Evolutionary conservation across 30 jellyfish, hydroid and myxozoan genomes (phyloP).

Genomic region (Chironex yamaguchii): DNA sequence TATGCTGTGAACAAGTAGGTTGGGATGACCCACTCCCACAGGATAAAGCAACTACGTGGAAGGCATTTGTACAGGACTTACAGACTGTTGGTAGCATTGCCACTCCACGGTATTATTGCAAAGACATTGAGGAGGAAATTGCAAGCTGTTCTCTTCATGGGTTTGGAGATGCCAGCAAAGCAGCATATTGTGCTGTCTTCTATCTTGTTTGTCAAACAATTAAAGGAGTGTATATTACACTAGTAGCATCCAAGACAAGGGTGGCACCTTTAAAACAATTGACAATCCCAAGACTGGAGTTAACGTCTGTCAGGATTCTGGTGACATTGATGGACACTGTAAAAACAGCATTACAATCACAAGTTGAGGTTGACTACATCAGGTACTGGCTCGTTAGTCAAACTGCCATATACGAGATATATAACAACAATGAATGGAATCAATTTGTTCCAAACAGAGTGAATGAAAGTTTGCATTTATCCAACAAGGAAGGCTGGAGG

Average conservation of each 20-base stretch:
- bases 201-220: slow-evolving; percentile 9
- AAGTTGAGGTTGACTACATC: slow-evolving; percentile 21
- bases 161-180: slow-evolving; percentile 57
- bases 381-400: slow-evolving; percentile 62
- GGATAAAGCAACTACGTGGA: slow-evolving; percentile 17
- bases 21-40: slow-evolving; percentile 50
- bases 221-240: slow-evolving; percentile 16
- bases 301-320: slow-evolving; percentile 43
- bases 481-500: slow-evolving; percentile 50
- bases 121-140: slow-evolving; percentile 25
- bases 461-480: slow-evolving; percentile 25
- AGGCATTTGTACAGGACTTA: slow-evolving; percentile 11
- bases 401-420: slow-evolving; percentile 55
- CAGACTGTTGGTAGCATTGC: background rate
- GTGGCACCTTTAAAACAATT: slow-evolving; percentile 65
- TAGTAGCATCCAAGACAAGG: slow-evolving; percentile 35
- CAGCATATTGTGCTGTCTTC: slow-evolving; percentile 43
- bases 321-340: slow-evolving; percentile 56
- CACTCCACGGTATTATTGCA: slow-evolving; percentile 2
- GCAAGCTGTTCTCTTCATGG: slow-evolving; percentile 35
- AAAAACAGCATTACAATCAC: slow-evolving; percentile 14
- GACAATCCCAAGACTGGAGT: slow-evolving; percentile 60
- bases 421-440: slow-evolving; percentile 60
- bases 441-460: slow-evolving; percentile 60
- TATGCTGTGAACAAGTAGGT: slow-evolving; percentile 6